Evolutionary conservation across 1,140 invertebrate species (phyloP), one percentile per base, ranked within the genome.

Genomic region (Drosophila sp.): DNA sequence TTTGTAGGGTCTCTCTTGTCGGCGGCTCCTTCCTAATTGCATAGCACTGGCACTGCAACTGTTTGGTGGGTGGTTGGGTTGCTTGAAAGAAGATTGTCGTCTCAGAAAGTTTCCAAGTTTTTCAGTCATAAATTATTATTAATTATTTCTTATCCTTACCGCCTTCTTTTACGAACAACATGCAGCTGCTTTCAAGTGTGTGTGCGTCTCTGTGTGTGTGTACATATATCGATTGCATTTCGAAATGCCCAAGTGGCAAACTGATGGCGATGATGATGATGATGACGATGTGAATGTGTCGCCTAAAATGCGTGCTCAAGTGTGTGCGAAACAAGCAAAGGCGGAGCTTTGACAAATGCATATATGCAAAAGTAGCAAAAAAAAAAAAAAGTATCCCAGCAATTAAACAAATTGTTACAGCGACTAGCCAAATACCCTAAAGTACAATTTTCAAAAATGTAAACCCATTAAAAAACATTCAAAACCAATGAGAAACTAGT

Each of bases 161-260:
- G 33, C 56, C 60, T 54, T 70, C 35, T 33, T n/a, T 44, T n/a
- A 2, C 60, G 33, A 17, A 17, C 17, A 17, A 17, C 17, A 17
- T 17, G 17, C 17, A 17, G 17, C 17, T 32, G n/a, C 66, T 25
- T 66, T 11, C 58, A 25, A 35, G 25, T 41, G 27, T 29, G 6
- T 40, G 8, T 70, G 54, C 30, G 29, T 72, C 30, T 66, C 38
- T 66, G 63, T 74, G 73, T 74, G 72, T 47, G 44, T 25, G 7
- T 67, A 66, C 60, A 79, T 61, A 79, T 79, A 79, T 79, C 76
- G 76, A 79, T 76, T 79, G 68, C 76, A 67, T 79, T 76, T 72
- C 66, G 60, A 68, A 55, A 72, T 64, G 72, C 68, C 72, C 72
- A 79, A 79, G 76, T 79, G 76, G 76, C 76, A 79, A 58, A 58